Evolutionary conservation across 2,888 invertebrate species (phyloP).

Genomic region (Lissocephala sabroskyi): DNA sequence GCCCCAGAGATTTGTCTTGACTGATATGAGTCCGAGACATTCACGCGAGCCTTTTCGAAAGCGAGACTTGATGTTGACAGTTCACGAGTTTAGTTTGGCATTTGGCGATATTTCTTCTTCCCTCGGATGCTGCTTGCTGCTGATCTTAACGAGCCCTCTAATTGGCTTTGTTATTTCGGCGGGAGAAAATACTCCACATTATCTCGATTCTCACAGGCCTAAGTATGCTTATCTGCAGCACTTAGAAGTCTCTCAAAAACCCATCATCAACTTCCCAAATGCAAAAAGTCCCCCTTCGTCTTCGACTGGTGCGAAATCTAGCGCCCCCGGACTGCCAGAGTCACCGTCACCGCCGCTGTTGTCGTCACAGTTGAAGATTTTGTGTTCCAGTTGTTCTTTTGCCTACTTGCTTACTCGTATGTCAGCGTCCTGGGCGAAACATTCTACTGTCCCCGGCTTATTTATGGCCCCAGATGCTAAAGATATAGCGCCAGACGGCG

Average conservation of each 20-base stretch:
- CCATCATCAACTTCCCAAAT: too few relatives aligned
- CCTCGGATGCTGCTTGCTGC: too few relatives aligned
- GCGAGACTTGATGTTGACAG: conserved; percentile 42
- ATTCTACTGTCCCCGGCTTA: conserved; percentile 65
- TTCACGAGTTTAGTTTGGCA: conserved; percentile 51
- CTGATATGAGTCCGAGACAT: conserved; percentile 55
- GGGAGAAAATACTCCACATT: too few relatives aligned
- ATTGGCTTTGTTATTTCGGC: conserved; percentile 30
- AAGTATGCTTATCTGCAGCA: too few relatives aligned
- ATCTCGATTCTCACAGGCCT: too few relatives aligned
- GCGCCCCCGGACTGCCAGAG: too few relatives aligned
- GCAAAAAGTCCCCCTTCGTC: too few relatives aligned
- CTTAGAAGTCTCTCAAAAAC: too few relatives aligned
- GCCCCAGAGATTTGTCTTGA: conserved; percentile 51
- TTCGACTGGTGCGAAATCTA: too few relatives aligned
- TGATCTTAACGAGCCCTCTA: conserved; percentile 32
- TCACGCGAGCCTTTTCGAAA: conserved; percentile 46
- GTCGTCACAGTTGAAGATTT: conserved; percentile 6
- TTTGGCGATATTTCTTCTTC: conserved; percentile 34
- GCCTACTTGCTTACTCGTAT: conserved; percentile 51
- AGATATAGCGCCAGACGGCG: conserved; percentile 69
- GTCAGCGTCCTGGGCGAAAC: conserved; percentile 47
- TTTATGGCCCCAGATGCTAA: conserved; percentile 67
- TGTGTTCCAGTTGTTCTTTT: conserved; percentile 8
- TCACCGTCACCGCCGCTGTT: too few relatives aligned